phyloP scores from a whole-genome alignment of 2,797 vertebrate genomes.

The Chloroceryle amazona region DNA sequence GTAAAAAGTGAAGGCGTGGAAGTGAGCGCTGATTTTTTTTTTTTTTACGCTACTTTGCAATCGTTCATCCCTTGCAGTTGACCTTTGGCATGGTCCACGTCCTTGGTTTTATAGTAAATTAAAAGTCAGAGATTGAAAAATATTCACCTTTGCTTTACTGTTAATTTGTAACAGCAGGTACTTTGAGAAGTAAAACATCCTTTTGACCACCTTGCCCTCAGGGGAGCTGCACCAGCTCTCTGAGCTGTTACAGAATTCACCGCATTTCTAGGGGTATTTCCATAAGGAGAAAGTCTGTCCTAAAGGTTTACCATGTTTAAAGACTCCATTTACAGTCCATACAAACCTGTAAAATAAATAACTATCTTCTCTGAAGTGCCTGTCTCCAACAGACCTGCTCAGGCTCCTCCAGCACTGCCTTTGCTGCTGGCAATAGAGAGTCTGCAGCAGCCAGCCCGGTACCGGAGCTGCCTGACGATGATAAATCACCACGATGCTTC shows the following conservation, averaged over 20 bases:
- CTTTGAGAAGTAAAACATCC: background rate
- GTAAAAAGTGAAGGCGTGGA: background rate
- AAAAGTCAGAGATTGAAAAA: slow-evolving; percentile 19
- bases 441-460: background rate
- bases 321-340: background rate
- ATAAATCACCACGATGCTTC: fast-evolving
- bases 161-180: background rate
- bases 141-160: slow-evolving; percentile 55
- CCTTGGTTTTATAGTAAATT: background rate
- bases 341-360: slow-evolving; percentile 60
- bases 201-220: background rate
- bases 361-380: background rate
- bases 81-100: background rate
- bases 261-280: background rate
- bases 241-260: background rate
- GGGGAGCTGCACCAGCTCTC: background rate
- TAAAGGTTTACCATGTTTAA: background rate
- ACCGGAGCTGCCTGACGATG: background rate
- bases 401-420: background rate
- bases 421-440: background rate
- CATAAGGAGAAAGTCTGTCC: background rate
- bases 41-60: background rate
- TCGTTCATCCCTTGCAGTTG: background rate
- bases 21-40: background rate
- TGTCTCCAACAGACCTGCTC: background rate